phyloP scores from a whole-genome alignment of 2,113 vertebrate species.

The Crypturellus undulatus region DNA sequence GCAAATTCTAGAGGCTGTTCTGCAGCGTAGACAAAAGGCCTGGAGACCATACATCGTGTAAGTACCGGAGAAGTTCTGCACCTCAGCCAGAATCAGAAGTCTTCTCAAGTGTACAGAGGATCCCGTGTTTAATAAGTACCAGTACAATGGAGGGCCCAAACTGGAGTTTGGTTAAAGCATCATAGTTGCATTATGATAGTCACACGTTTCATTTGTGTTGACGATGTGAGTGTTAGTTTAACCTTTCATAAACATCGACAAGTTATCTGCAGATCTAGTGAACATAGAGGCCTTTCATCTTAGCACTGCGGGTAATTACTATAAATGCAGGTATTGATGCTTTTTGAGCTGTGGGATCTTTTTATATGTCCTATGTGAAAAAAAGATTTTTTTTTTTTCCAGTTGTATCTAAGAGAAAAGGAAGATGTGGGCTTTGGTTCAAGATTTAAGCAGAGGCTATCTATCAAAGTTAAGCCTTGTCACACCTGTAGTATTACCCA shows the following conservation, averaged over 20 bases:
- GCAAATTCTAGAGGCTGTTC: neutral
- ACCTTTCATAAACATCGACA: neutral
- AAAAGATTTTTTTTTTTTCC: neutral
- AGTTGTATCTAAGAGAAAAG: neutral
- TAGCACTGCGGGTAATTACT: neutral
- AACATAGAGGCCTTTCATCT: neutral
- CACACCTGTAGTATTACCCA: neutral
- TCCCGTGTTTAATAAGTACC: neutral
- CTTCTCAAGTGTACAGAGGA: neutral
- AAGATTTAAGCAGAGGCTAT: neutral
- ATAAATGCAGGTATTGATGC: neutral
- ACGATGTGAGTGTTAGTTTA: neutral
- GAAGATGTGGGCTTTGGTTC: neutral
- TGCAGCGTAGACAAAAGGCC: neutral
- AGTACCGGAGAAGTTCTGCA: neutral
- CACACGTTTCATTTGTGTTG: neutral
- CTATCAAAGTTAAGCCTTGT: neutral
- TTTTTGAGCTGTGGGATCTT: neutral
- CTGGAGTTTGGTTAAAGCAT: neutral
- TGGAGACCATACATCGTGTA: neutral
- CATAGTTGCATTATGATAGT: neutral
- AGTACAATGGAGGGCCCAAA: neutral
- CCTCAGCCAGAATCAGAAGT: fast-evolving
- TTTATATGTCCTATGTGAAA: neutral
- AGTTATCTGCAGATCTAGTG: neutral